Conservation (phyloP, 37 sponge, comb jelly and placozoan genomes). For the Ianthella basta region DNA sequence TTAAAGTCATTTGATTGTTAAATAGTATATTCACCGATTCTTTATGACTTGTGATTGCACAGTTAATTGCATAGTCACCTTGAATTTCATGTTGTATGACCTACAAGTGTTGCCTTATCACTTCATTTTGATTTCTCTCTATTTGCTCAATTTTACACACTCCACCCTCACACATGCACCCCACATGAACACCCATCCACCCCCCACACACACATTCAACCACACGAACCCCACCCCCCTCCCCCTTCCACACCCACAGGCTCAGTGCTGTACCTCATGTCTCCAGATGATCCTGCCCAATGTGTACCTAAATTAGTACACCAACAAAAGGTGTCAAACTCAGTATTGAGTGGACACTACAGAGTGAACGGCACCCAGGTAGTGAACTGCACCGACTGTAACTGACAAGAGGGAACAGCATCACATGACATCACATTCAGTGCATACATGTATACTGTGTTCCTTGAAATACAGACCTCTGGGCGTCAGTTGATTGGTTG, state of each 20-base stretch:
- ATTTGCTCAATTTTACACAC: too few relatives aligned
- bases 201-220: too few relatives aligned
- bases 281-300: constrained; percentile 59
- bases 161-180: too few relatives aligned
- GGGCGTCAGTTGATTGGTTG: background rate
- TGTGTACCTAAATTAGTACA: constrained; percentile 42
- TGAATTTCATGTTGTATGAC: too few relatives aligned
- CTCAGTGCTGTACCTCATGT: constrained; percentile 69
- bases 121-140: background rate
- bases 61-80: too few relatives aligned
- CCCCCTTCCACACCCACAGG: constrained; percentile 28
- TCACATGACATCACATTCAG: too few relatives aligned
- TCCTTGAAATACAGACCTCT: background rate
- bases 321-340: constrained; percentile 45
- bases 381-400: background rate
- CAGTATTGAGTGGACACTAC: constrained; percentile 53
- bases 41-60: too few relatives aligned
- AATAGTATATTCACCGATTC: too few relatives aligned
- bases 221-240: background rate
- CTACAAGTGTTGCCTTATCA: too few relatives aligned
- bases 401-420: too few relatives aligned
- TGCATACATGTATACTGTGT: constrained; percentile 4
- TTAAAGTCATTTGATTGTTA: too few relatives aligned
- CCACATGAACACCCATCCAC: too few relatives aligned
- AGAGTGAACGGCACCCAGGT: constrained; percentile 37